Evolutionary conservation across 2,113 vertebrate species (phyloP), one percentile per base, ranked within the genome.

Genomic region (Salminus brasiliensis): DNA sequence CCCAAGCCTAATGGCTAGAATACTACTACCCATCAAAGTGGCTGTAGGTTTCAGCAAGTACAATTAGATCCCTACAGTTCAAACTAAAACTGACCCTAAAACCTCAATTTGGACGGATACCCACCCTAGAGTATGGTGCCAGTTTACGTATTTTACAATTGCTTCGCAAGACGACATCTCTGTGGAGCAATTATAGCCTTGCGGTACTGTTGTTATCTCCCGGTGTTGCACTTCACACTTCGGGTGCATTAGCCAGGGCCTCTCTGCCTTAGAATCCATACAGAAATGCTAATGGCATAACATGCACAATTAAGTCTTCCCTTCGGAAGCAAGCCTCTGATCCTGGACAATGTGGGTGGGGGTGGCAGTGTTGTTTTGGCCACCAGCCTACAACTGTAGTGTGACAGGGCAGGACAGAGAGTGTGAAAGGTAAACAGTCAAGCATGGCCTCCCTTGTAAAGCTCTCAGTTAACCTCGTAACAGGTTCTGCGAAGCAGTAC

Each of bases 191-290:
- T 81, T 75, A 75, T n/a, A 70, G 53, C 65, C 65, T 47, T 12
- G 30, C 68, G 45, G 23, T 60, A 52, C 41, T 77, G 16, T 67
- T 49, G 62, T 63, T 60, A 30, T 83, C 30, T 80, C 30, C 71
- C n/a, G 55, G 80, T 78, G 86, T 86, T 79, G 76, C 67, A 59
- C 71, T 87, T 76, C 27, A 66, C 85, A 83, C 82, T 74, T 66
- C 34, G 55, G 49, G 62, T 82, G 76, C 81, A 81, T 86, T 76
- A 88, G 72, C 21, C 21, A 13, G 27, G 53, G 11, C 60, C 81
- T 77, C 59, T 41, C 8, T 27, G 67, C 82, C 74, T 83, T 47
- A 39, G 67, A 81, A 81, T 85, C 81, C 79, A 84, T 79, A 84
- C 43, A 78, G 52, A 68, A 83, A 75, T 63, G 67, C 62, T 82